Conservation (phyloP, 2,888 invertebrate species). For the Mythimna lalbum region DNA sequence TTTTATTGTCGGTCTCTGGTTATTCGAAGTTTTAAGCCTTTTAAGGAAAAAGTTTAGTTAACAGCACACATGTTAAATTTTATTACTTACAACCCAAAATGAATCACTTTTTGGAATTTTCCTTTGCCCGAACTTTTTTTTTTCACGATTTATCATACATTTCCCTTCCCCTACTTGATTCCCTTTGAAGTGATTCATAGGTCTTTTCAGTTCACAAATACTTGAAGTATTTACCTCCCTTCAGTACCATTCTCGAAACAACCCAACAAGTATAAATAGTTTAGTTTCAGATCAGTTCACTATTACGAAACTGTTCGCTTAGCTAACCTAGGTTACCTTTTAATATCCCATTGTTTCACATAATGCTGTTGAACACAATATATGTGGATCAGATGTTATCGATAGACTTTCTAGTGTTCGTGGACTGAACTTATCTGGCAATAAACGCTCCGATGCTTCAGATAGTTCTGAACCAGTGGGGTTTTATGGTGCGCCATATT, state of each 20-base stretch:
- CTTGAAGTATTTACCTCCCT: background rate
- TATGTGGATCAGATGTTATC: slow-evolving; percentile 75
- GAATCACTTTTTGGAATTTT: slow-evolving; percentile 29
- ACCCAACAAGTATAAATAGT: slow-evolving; percentile 25
- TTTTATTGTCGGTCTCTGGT: background rate
- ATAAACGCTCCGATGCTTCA: slow-evolving; percentile 74
- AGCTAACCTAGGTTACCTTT: slow-evolving; percentile 47
- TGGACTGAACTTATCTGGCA: slow-evolving; percentile 60
- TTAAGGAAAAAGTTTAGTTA: slow-evolving; percentile 24
- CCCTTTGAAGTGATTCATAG: background rate
- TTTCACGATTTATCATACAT: too few species aligned
- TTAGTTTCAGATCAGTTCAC: slow-evolving; percentile 34
- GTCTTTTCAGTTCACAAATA: background rate
- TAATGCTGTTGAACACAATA: slow-evolving; percentile 58
- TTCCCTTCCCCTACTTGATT: too few species aligned
- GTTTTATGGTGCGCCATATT: slow-evolving; percentile 66
- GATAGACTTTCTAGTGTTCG: slow-evolving; percentile 73
- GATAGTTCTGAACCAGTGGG: slow-evolving; percentile 75
- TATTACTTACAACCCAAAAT: slow-evolving; percentile 6
- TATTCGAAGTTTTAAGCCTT: background rate
- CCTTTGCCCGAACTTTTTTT: background rate
- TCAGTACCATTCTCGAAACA: slow-evolving; percentile 1
- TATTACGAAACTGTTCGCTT: slow-evolving; percentile 51
- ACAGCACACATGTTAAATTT: slow-evolving; percentile 16
- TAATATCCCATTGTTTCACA: slow-evolving; percentile 60